phyloP scores from a whole-genome alignment of 2,797 vertebrate genomes.

The Chelonia mydas region DNA sequence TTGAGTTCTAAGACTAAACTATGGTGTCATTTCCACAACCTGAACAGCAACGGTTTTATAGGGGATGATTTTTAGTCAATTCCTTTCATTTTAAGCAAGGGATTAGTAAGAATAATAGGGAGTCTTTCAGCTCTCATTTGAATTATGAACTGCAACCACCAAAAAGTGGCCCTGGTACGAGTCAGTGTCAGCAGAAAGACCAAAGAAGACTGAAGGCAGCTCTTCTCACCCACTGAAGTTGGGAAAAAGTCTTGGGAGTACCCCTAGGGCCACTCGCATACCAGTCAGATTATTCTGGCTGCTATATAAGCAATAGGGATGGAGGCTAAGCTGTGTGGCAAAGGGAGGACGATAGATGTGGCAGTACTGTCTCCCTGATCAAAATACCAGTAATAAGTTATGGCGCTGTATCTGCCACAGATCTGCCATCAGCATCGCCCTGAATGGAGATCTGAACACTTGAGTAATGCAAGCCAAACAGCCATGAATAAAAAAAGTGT shows the following conservation, averaged over 20 bases:
- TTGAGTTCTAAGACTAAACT: neutral
- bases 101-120: too few relatives aligned
- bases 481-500: neutral
- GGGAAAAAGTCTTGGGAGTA: too few relatives aligned
- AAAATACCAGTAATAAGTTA: neutral
- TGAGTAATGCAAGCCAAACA: neutral
- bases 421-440: accelerated
- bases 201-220: neutral
- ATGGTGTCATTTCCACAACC: neutral
- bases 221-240: neutral
- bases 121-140: neutral
- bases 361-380: neutral
- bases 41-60: neutral
- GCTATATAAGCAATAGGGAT: neutral
- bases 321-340: neutral
- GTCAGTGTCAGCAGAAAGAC: neutral
- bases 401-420: neutral
- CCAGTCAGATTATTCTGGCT: neutral
- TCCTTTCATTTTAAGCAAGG: neutral
- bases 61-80: neutral
- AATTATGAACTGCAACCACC: neutral
- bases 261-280: accelerated
- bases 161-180: too few relatives aligned
- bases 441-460: neutral
- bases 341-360: neutral